Base-by-base conservation (phyloP, 2,113 vertebrate species). In the Microtus pennsylvanicus region DNA sequence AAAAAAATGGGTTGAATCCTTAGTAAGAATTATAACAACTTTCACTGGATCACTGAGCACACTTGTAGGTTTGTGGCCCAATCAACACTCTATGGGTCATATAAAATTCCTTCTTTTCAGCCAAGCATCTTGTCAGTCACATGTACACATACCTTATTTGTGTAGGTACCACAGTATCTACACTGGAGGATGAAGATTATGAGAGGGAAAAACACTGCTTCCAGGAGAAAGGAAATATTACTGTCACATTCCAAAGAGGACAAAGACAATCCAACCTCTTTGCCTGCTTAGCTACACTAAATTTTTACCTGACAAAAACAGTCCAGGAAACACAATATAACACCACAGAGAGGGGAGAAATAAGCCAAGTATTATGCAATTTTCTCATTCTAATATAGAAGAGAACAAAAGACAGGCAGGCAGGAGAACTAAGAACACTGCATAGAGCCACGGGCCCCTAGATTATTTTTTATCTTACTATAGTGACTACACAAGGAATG, bases 11-110 rank as follows among this genome's bases (percentile, higher is more conserved):
- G 45, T 69, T 70, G 47, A 38, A 3, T 13, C 14, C 33, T 50
- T 38, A 61, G 50, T 12, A 55, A 69, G 12, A 16, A 11, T 58
- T 55, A 52, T 55, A 33, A 55, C 26, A 63, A 55, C 11, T 33
- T 45, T 89, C 24, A 76, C 10, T 6, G 47, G 50, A 70, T 50
- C 17, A 92, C 30, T 16, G 35, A 67, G 38, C 11, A 55, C 16
- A 76, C 47, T 76, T 76, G 58, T 67, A 19, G 30, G 0, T 7
- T 30, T n/a, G 0, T 30, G 7, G 17, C 2, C 0, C 0, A 21
- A 2, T 6, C 22, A 14, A 67, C 50, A 8, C 19, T 86, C 47
- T 80, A 24, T 35, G 47, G 5, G 35, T 77, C 70, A 69, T 47
- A 77, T 70, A 87, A 14, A 11, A 38, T 52, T 65, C 21, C 24